Evolutionary conservation across 2,113 vertebrate species (phyloP), one percentile per base, ranked within the genome.

Genomic region (Heteronetta atricapilla): DNA sequence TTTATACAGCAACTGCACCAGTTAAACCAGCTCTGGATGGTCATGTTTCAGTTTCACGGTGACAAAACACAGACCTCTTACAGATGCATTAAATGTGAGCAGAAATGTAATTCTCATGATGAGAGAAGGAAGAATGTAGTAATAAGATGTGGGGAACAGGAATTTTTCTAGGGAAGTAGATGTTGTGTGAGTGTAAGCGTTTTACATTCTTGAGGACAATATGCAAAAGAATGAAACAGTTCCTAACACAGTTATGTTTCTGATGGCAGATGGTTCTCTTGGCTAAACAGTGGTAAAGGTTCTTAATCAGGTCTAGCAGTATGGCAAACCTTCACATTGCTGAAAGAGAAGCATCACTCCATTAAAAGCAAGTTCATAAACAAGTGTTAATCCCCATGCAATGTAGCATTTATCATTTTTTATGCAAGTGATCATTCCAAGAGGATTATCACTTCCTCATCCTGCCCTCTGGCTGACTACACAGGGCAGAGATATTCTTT

Each of bases 361-460:
- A 94, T 84, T 94, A 81, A 82, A 89, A 81, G 33, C 77, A 84
- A 92, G 70, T 92, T 95, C 86, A 90, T 91, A 92, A 92, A 84
- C 95, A 95, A 96, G 96, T 92, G 88, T 92, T 95, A 97, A 96
- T 95, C 89, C 86, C 94, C 82, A 33, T 56, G 68, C 72, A 94
- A 88, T 53, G 69, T 19, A 93, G 44, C 92, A 96, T 95, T 93
- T 95, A 96, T 95, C 88, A 96, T 95, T 95, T 90, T 91, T 95
- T 83, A 91, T 79, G 50, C 73, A 93, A 96, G 82, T 63, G 62
- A 42, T 96, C 90, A 88, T 95, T 97, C 90, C 86, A 96, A 81
- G 75, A 77, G 78, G 86, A 96, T 95, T 95, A 97, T 97, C 90
- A 85, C 95, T 96, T 97, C 95, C 93, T 84, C 94, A 96, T 96